Evolutionary conservation across 2,888 invertebrate species (phyloP), one percentile per base, ranked within the genome.

Genomic region (Tetramorium bicarinatum): DNA sequence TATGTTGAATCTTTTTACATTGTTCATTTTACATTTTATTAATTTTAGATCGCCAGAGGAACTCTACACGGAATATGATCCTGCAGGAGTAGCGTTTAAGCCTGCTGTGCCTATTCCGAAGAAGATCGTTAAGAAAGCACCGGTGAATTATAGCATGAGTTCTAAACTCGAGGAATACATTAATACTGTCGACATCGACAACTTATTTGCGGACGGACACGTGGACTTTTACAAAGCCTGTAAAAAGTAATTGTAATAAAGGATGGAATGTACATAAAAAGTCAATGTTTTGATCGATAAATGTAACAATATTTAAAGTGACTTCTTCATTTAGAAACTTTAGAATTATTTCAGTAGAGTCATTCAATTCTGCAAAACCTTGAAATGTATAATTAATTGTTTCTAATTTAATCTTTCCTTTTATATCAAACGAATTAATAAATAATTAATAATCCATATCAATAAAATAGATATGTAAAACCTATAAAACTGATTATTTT

Each of bases 91-190:
- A 96, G 95, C 96, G 2, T 98, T 98, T 93, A 97, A 97, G 93
- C 98, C 98, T 0, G 93, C 97, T 0, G 95, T 98, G n/a, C 96
- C 97, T n/a, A 95, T 97, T 59, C 97, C 97, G 0, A 96, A 96
- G 89, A 95, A 95, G 84, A 91, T 93, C 34, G 95, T 95, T 64
- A 95, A 94, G 85, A 89, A 90, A 64, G 94, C 91, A 72, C 85
- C 91, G 9, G 62, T 59, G 18, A 83, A 83, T 44, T 95, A 95
- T 90, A 85, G 90, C 95, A 92, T 94, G 0, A 95, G 95, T 87
- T 89, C 85, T 1, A 91, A 94, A 59, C 94, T 96, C 71, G 95
- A 95, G 85, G 89, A 94, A 15, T 92, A 95, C 83, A 96, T 96
- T 87, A 94, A 95, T 49, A 81, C 79, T 0, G 85, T 95, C 0